phyloP scores from a whole-genome alignment of 2,888 invertebrate species.

The Acanthosepion pharaonis region DNA sequence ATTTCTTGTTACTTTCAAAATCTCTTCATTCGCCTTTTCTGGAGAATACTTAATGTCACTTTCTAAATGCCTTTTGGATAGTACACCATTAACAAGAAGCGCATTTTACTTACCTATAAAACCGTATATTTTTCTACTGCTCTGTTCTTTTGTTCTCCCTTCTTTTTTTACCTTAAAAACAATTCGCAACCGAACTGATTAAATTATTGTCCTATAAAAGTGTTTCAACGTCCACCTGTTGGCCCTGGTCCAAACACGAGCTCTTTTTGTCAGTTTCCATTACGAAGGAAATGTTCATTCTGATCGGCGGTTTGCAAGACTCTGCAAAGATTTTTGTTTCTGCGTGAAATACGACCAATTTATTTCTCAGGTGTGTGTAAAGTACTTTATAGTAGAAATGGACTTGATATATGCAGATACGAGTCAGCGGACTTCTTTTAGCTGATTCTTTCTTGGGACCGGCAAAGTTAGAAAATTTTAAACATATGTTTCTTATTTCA shows the following conservation, averaged over 20 bases:
- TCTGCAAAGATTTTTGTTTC: neutral
- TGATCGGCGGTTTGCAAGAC: neutral
- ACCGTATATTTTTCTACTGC: neutral
- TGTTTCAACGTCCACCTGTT: neutral
- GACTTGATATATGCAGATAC: neutral
- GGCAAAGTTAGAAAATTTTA: neutral
- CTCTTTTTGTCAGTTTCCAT: neutral
- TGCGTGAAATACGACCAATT: neutral
- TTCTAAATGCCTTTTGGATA: too few species aligned
- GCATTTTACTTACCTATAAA: neutral
- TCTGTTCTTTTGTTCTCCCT: neutral
- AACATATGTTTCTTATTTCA: neutral
- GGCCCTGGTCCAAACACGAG: neutral
- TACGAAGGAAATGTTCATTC: neutral
- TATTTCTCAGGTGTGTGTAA: neutral
- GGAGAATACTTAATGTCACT: too few species aligned
- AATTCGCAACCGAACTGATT: constrained; percentile 17
- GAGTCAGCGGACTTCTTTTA: neutral
- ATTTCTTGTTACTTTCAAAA: too few species aligned
- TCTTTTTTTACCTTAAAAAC: neutral
- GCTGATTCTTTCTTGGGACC: neutral
- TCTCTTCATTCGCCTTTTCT: too few species aligned
- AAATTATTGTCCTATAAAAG: neutral
- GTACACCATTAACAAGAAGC: neutral
- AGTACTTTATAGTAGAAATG: neutral